phyloP scores from a whole-genome alignment of 2,113 vertebrate species.

The Brachyhypopomus gauderio region DNA sequence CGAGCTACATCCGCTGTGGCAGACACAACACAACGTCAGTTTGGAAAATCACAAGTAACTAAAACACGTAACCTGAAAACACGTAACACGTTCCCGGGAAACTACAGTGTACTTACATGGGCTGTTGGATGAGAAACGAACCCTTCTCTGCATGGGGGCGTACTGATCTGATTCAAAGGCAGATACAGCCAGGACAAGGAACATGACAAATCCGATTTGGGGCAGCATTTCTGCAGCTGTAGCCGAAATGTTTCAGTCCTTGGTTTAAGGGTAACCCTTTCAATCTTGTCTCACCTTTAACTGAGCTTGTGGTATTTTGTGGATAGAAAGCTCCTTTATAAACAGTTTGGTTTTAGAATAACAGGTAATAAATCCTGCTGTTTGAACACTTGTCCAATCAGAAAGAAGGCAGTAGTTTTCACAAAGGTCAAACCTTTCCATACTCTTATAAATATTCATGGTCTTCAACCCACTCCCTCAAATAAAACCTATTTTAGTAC shows the following conservation, averaged over 20 bases:
- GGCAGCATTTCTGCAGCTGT: constrained; percentile 59
- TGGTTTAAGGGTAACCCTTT: not conserved
- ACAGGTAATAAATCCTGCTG: constrained; percentile 29
- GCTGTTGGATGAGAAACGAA: constrained; percentile 73
- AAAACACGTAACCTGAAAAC: not conserved
- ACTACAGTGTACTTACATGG: constrained; percentile 66
- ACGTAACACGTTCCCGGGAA: not conserved
- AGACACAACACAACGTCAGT: constrained; percentile 30
- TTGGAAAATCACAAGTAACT: not conserved
- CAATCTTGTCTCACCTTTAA: constrained; percentile 7
- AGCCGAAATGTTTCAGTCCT: not conserved
- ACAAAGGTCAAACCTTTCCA: constrained; percentile 54
- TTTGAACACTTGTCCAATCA: constrained; percentile 65
- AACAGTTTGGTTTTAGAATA: constrained; percentile 42
- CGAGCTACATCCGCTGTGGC: constrained; percentile 84
- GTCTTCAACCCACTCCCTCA: not conserved
- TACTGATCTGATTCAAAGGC: constrained; percentile 61
- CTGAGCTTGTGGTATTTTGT: not conserved
- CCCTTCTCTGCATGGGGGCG: constrained; percentile 66
- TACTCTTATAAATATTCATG: constrained; percentile 53
- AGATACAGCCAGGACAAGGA: constrained; percentile 56
- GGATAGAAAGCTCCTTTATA: constrained; percentile 10
- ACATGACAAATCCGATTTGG: constrained; percentile 55
- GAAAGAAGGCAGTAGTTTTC: constrained; percentile 45
- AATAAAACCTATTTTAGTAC: not conserved